A percentile compares a stretch with the other conserved stretches of the same genome.
phyloP scores from a whole-genome alignment of 2,888 invertebrate genomes.

The Archaeoteleia sp. region DNA sequence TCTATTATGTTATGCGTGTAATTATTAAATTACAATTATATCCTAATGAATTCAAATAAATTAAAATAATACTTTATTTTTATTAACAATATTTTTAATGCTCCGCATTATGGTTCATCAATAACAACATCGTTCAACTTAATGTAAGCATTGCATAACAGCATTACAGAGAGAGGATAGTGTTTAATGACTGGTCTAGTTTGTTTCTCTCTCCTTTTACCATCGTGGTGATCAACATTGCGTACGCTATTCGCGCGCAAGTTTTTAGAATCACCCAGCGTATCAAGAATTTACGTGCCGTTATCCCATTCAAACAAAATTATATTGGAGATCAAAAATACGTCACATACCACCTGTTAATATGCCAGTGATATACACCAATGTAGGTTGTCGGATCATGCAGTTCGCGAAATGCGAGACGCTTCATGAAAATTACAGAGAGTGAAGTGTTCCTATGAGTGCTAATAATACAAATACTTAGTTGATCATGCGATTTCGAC shows the following conservation, averaged over 20 bases:
- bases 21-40: too few species aligned
- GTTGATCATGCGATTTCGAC: slow-evolving; percentile 9
- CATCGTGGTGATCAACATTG: slow-evolving; percentile 5
- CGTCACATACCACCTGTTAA: slow-evolving; percentile 34
- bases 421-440: slow-evolving; percentile 25
- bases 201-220: slow-evolving; percentile 11
- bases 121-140: too few species aligned
- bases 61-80: too few species aligned
- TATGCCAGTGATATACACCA: slow-evolving; percentile 29
- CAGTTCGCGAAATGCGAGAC: slow-evolving; percentile 34
- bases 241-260: slow-evolving; percentile 11
- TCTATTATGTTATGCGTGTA: too few species aligned
- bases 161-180: too few species aligned
- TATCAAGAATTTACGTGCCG: slow-evolving; percentile 34
- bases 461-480: slow-evolving; percentile 10
- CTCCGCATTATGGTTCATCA: too few species aligned
- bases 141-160: too few species aligned
- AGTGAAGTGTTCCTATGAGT: slow-evolving; percentile 8
- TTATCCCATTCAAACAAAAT: slow-evolving; percentile 46
- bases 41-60: too few species aligned
- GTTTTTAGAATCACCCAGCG: slow-evolving; percentile 24
- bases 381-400: slow-evolving; percentile 39
- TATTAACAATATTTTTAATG: too few species aligned
- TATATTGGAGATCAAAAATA: slow-evolving; percentile 34
- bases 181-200: too few species aligned